Conservation (phyloP, 2,888 invertebrate species). For the Thelaira solivaga region DNA sequence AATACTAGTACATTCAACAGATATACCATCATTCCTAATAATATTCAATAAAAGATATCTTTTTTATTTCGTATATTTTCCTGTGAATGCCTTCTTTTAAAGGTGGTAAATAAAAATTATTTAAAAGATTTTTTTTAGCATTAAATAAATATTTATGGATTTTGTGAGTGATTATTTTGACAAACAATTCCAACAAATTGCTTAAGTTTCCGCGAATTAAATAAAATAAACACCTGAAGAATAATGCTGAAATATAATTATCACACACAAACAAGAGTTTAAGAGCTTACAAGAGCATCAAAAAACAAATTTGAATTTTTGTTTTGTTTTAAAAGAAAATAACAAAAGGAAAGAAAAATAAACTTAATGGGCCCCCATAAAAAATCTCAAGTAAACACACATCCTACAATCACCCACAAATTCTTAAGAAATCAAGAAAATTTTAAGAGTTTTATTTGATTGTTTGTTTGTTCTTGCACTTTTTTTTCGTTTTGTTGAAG, state of each 20-base stretch:
- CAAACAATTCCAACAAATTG: slow-evolving; percentile 41
- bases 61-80: too few relatives aligned
- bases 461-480: too few relatives aligned
- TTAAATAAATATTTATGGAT: slow-evolving; percentile 10
- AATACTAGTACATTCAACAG: too few relatives aligned
- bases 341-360: neutral
- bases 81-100: too few relatives aligned
- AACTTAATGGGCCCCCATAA: slow-evolving; percentile 12
- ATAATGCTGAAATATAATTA: neutral
- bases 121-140: neutral
- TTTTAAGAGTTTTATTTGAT: slow-evolving; percentile 1
- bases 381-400: slow-evolving; percentile 21
- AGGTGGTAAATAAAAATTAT: neutral
- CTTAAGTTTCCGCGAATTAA: neutral
- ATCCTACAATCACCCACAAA: slow-evolving; percentile 38
- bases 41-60: too few relatives aligned
- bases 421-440: slow-evolving; percentile 4
- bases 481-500: too few relatives aligned
- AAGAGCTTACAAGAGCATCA: neutral
- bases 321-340: too few relatives aligned
- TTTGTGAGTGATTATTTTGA: slow-evolving; percentile 14
- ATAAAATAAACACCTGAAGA: neutral
- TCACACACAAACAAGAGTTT: neutral
- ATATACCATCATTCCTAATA: too few relatives aligned
- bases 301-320: too few relatives aligned